phyloP scores from a whole-genome alignment of 2,113 vertebrate species.

The Eudorcas thomsonii region DNA sequence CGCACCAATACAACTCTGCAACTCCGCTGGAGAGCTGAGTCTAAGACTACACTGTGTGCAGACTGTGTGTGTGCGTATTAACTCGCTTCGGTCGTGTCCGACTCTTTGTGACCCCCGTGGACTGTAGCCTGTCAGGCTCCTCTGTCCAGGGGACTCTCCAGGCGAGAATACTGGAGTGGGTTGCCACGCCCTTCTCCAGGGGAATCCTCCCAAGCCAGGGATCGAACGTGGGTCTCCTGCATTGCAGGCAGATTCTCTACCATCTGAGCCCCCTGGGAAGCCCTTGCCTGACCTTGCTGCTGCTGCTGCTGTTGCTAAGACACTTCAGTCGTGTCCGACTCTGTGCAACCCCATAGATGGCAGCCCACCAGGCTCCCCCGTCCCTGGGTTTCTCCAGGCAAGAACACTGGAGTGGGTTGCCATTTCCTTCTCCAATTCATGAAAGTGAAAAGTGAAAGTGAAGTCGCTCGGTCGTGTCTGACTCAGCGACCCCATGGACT shows the following conservation, averaged over 20 bases:
- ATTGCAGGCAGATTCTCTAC: rapidly evolving
- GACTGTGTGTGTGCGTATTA: rapidly evolving
- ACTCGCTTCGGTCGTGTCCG: rapidly evolving
- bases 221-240: rapidly evolving
- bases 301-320: no score
- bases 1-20: rapidly evolving
- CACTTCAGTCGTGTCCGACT: no score
- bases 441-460: no score
- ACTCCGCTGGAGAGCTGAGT: not conserved
- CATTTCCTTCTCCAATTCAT: no score
- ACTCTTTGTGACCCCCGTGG: not conserved
- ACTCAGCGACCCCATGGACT: no score
- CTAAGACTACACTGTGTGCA: rapidly evolving
- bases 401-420: no score
- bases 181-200: not conserved
- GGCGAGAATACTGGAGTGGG: not conserved
- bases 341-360: no score
- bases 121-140: not conserved
- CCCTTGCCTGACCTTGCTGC: no score
- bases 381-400: no score
- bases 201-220: not conserved
- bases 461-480: no score
- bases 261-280: not conserved
- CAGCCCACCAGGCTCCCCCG: no score
- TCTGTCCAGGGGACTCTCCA: not conserved